These are phyloP conservation scores for Rhagium mordax DNA, from an alignment of 2,888 invertebrate species.

Conservation along the genomic window DNA sequence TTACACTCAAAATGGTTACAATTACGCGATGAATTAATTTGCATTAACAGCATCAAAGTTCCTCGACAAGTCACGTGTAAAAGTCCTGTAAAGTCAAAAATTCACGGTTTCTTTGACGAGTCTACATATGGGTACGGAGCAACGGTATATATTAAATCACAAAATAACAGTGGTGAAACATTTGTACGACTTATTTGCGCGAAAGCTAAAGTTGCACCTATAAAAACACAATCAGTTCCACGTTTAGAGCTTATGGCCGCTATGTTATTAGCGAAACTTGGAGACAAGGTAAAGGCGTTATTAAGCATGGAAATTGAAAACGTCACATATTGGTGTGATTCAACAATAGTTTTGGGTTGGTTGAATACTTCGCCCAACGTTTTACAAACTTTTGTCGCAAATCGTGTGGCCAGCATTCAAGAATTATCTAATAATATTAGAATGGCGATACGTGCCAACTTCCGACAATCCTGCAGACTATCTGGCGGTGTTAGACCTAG, in stretches of 20 bases:
- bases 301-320: slow-evolving; percentile 27
- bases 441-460: slow-evolving; percentile 45
- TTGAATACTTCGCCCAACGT: too few species aligned
- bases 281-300: slow-evolving; percentile 37
- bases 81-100: background rate
- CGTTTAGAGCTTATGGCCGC: slow-evolving; percentile 47
- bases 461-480: slow-evolving; percentile 47
- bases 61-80: slow-evolving; percentile 19
- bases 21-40: background rate
- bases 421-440: slow-evolving; percentile 10
- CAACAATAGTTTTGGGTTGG: too few species aligned
- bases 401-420: slow-evolving; percentile 49
- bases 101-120: background rate
- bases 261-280: slow-evolving; percentile 39
- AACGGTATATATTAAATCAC: slow-evolving; percentile 4
- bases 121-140: background rate
- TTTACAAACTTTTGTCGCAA: slow-evolving; percentile 48
- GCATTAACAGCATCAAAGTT: slow-evolving; percentile 24
- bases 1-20: slow-evolving; percentile 24
- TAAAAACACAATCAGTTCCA: slow-evolving; percentile 46
- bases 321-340: too few species aligned
- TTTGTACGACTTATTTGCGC: background rate
- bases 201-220: slow-evolving; percentile 40
- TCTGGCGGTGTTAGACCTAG: slow-evolving; percentile 41
- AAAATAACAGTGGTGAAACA: background rate